These are phyloP conservation scores for Grallaria varia DNA, from an alignment of 2,113 vertebrate genomes.

Conservation along the genomic window DNA sequence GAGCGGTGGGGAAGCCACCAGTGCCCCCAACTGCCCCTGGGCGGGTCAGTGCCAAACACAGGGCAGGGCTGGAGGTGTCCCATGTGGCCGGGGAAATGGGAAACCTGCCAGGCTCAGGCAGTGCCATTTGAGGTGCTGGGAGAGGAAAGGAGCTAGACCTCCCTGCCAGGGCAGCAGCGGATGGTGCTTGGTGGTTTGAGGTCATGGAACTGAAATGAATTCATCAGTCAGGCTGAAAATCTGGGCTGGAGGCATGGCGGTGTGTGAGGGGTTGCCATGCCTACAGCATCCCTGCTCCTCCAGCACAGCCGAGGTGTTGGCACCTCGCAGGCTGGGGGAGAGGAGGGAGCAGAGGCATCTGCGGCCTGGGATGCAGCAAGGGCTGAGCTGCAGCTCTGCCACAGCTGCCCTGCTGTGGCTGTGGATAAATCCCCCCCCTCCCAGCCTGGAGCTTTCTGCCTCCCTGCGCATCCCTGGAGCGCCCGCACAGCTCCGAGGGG, in stretches of 20 bases:
- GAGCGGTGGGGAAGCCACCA: neutral
- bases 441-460: neutral
- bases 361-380: neutral
- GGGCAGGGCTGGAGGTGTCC: neutral
- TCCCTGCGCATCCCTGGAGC: neutral
- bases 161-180: neutral
- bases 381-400: neutral
- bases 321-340: neutral
- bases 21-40: accelerated
- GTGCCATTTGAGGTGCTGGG: neutral
- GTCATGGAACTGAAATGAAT: neutral
- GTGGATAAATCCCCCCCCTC: neutral
- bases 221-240: neutral
- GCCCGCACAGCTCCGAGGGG: neutral
- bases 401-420: neutral
- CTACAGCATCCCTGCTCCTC: neutral
- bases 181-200: neutral
- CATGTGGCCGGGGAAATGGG: accelerated
- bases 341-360: neutral
- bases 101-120: neutral
- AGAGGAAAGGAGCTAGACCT: neutral
- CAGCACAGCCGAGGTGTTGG: neutral
- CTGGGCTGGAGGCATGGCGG: neutral
- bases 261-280: neutral
- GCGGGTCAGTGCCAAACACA: accelerated